Evolutionary conservation across 2,888 invertebrate species (phyloP).

Genomic region (Orthosia cruda): DNA sequence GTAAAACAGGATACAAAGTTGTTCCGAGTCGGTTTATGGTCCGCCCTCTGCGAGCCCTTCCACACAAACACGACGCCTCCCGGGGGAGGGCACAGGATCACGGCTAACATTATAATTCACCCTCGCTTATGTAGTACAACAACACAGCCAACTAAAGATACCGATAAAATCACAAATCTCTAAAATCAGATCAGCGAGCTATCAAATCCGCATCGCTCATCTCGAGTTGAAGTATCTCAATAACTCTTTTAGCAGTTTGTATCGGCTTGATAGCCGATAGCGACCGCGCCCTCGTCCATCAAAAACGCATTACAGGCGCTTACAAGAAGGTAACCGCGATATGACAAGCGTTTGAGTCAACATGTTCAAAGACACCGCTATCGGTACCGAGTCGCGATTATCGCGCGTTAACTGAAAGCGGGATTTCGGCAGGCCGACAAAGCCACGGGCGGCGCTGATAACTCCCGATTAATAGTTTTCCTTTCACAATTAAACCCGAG

Average conservation of each 20-base stretch:
- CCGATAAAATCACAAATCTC: conserved; percentile 60
- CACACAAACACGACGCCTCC: conserved; percentile 61
- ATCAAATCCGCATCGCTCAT: conserved; percentile 67
- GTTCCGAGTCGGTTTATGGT: conserved; percentile 75
- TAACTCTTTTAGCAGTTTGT: conserved; percentile 72
- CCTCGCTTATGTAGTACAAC: conserved; percentile 40
- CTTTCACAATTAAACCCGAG: conserved; percentile 80
- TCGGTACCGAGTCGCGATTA: conserved; percentile 83
- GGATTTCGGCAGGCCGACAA: conserved; percentile 91
- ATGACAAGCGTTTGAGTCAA: conserved; percentile 84
- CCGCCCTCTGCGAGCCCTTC: conserved; percentile 73
- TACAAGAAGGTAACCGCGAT: conserved; percentile 86
- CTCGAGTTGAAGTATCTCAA: conserved; percentile 68
- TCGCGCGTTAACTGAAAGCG: conserved; percentile 86
- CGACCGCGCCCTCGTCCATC: conserved; percentile 88
- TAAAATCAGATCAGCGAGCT: conserved; percentile 67
- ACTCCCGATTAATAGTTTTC: conserved; percentile 89
- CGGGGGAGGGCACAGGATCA: conserved; percentile 63
- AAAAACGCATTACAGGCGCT: conserved; percentile 87
- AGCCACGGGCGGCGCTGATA: conserved; percentile 83
- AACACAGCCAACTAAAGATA: conserved; percentile 9
- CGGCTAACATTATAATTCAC: conserved; percentile 52
- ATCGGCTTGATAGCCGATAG: conserved; percentile 77
- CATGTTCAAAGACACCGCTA: conserved; percentile 89
- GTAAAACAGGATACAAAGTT: conserved; percentile 82